phyloP scores from a whole-genome alignment of 2,888 invertebrate genomes.

The Corbicula japonica region DNA sequence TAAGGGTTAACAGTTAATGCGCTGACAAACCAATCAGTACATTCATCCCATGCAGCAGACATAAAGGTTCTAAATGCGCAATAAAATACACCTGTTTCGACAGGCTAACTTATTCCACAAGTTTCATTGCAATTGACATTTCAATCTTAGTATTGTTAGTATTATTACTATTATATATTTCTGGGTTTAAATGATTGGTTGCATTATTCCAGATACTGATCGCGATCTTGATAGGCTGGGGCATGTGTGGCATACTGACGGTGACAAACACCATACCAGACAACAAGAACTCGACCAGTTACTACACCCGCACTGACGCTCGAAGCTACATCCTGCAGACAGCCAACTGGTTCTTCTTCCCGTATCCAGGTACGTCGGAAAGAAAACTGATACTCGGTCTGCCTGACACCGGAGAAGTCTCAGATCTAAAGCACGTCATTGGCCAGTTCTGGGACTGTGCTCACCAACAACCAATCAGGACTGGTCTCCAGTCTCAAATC shows the following conservation, averaged over 20 bases:
- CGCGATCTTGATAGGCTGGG: slow-evolving; percentile 93
- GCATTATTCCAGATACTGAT: slow-evolving; percentile 89
- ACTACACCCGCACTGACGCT: slow-evolving; percentile 92
- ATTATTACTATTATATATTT: neutral
- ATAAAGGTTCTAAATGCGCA: neutral
- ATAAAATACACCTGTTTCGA: no score
- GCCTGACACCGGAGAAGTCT: no score
- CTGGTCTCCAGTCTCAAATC: no score
- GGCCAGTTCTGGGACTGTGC: no score
- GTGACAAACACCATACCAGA: slow-evolving; percentile 88
- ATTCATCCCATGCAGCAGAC: neutral
- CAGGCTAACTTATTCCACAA: neutral
- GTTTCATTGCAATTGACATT: neutral
- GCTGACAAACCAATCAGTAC: neutral
- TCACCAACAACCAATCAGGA: no score
- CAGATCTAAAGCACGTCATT: no score
- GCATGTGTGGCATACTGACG: slow-evolving; percentile 91
- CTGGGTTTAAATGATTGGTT: neutral
- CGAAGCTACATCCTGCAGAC: slow-evolving; percentile 90
- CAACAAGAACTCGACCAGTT: slow-evolving; percentile 86
- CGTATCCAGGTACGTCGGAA: slow-evolving; percentile 91
- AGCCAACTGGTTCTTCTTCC: slow-evolving; percentile 93
- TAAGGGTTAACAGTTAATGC: no score
- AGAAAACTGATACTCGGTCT: no score
- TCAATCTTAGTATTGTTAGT: neutral